Conservation (phyloP, 2,797 vertebrate genomes). For the Pangasius mekongensis region DNA sequence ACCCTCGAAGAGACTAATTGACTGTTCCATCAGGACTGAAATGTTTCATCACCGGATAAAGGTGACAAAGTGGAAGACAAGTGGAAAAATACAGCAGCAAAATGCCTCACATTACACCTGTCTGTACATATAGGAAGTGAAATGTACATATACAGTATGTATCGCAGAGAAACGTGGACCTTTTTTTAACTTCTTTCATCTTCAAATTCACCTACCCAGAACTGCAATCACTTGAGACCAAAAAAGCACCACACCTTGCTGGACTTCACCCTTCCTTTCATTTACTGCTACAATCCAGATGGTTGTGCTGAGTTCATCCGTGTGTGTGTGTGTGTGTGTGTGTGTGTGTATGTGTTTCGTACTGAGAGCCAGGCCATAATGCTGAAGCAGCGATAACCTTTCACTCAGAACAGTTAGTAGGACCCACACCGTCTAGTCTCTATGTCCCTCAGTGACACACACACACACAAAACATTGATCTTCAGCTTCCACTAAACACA, state of each 20-base stretch:
- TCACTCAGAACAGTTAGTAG: slow-evolving; percentile 37
- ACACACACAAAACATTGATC: slow-evolving; percentile 20
- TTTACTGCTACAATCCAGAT: slow-evolving; percentile 33
- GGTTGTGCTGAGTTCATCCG: slow-evolving; percentile 28
- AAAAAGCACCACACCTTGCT: slow-evolving; percentile 21
- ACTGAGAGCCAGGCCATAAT: slow-evolving; percentile 17
- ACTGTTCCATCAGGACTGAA: not conserved
- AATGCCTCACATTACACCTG: not conserved
- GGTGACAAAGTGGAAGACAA: not conserved
- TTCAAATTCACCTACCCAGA: not conserved
- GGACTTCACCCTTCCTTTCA: slow-evolving; percentile 22
- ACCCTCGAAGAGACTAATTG: not conserved
- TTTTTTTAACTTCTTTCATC: not conserved
- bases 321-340: slow-evolving; percentile 14
- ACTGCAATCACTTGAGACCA: not conserved
- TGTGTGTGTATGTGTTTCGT: slow-evolving; percentile 6
- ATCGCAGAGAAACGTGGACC: not conserved
- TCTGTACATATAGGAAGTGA: not conserved
- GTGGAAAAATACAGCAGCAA: not conserved
- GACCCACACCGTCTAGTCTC: not conserved
- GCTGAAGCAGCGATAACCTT: slow-evolving; percentile 44
- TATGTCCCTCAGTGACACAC: slow-evolving; percentile 19
- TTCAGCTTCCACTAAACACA: not conserved
- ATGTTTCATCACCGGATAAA: not conserved
- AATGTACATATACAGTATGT: not conserved